Evolutionary conservation across 2,113 vertebrate species (phyloP).

Genomic region (Hypomesus transpacificus): DNA sequence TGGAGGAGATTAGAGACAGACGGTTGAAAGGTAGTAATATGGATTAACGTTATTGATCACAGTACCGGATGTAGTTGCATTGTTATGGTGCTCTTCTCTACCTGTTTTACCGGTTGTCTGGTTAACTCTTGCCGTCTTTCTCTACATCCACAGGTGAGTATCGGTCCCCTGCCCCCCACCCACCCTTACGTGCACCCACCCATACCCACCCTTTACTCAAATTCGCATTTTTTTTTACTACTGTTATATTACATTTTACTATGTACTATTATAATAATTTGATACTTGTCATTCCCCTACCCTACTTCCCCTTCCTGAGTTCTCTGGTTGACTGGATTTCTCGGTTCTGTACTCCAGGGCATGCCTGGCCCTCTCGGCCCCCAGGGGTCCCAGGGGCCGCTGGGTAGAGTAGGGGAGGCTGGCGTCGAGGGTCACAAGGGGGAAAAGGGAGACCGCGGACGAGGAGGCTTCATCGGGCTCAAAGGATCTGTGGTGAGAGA

Average conservation of each 20-base stretch:
- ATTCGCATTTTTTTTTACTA: background rate
- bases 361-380: conserved; percentile 80
- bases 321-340: background rate
- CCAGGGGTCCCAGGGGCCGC: conserved; percentile 80
- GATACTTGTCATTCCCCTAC: background rate
- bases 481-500: conserved; percentile 84
- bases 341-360: conserved; percentile 72
- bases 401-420: conserved; percentile 76
- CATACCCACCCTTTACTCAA: too few relatives aligned
- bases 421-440: conserved; percentile 88
- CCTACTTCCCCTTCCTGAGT: background rate
- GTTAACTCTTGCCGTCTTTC: background rate
- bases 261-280: background rate
- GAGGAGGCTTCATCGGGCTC: conserved; percentile 75
- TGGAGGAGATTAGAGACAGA: too few relatives aligned
- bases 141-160: conserved; percentile 20
- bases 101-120: background rate
- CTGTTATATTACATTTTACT: background rate
- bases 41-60: too few relatives aligned
- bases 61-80: background rate
- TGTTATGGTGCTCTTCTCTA: conserved; percentile 32
- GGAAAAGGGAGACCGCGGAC: conserved; percentile 83
- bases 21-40: too few relatives aligned
- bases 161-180: too few relatives aligned
- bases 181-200: too few relatives aligned